Conservation (phyloP, 2,113 vertebrate species). For the Formicarius rufipectus region DNA sequence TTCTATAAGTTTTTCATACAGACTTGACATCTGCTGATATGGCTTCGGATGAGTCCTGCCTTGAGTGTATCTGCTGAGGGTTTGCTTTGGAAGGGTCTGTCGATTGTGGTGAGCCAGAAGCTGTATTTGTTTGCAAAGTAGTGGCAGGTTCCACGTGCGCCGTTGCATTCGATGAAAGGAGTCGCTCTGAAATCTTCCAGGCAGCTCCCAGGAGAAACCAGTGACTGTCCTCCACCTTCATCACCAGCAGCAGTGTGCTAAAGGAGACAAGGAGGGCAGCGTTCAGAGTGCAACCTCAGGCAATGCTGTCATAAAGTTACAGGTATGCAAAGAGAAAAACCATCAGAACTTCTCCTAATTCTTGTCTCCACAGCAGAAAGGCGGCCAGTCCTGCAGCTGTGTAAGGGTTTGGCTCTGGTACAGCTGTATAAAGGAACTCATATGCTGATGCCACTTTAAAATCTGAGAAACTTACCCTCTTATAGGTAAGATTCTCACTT, state of each 20-base stretch:
- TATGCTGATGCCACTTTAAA: neutral
- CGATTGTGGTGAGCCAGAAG: slow-evolving; percentile 93
- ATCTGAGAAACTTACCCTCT: neutral
- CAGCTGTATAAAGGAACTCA: neutral
- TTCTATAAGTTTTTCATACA: slow-evolving; percentile 98
- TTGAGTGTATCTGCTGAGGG: slow-evolving; percentile 88
- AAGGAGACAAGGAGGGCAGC: neutral
- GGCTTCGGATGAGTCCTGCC: slow-evolving; percentile 90
- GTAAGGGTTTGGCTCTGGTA: neutral
- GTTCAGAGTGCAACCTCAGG: neutral
- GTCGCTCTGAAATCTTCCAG: slow-evolving; percentile 96
- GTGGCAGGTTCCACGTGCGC: slow-evolving; percentile 93
- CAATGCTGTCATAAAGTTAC: neutral
- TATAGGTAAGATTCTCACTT: neutral
- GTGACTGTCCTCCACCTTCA: slow-evolving; percentile 92
- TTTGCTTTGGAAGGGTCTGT: slow-evolving; percentile 83
- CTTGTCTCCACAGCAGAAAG: neutral
- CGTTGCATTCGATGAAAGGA: slow-evolving; percentile 96
- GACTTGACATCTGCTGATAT: slow-evolving; percentile 97
- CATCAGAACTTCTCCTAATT: neutral
- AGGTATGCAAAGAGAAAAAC: neutral
- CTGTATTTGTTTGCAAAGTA: slow-evolving; percentile 97
- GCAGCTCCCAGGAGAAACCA: slow-evolving; percentile 96
- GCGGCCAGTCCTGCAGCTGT: neutral
- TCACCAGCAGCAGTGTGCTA: slow-evolving; percentile 95